These are phyloP conservation scores for Canis aureus DNA, from an alignment of 2,113 vertebrate species.

Conservation along the genomic window DNA sequence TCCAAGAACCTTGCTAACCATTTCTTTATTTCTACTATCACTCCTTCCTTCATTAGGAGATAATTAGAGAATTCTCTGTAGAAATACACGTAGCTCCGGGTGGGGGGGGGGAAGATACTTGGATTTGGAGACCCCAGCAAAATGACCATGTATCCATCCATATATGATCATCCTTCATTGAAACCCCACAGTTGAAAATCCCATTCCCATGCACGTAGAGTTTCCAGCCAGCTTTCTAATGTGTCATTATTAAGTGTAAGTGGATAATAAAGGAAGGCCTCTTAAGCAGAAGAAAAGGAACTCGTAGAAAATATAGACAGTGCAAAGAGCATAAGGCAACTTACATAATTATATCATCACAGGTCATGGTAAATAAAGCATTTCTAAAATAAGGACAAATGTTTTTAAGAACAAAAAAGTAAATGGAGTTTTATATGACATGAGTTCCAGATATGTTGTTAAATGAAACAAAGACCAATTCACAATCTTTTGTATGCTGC, in stretches of 20 bases:
- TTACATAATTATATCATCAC: not conserved
- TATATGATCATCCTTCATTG: not conserved
- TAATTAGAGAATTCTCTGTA: slow-evolving; percentile 13
- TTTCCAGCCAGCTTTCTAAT: not conserved
- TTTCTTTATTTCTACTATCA: not conserved
- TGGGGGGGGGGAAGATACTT: not conserved
- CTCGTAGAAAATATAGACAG: not conserved
- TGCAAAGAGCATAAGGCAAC: not conserved
- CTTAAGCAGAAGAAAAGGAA: not conserved
- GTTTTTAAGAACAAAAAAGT: not conserved
- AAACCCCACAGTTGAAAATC: not conserved
- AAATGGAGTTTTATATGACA: not conserved
- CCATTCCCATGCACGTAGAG: not conserved
- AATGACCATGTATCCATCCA: not conserved
- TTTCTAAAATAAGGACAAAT: slow-evolving; percentile 29
- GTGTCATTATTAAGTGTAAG: slow-evolving; percentile 8
- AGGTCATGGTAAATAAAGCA: slow-evolving; percentile 22
- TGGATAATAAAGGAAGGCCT: not conserved
- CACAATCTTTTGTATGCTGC: not conserved
- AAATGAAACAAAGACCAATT: not conserved
- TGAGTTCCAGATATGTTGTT: slow-evolving; percentile 24
- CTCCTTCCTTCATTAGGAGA: not conserved
- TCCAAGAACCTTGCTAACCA: slow-evolving; percentile 24
- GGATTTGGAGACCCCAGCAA: not conserved
- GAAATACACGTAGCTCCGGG: not conserved